Conservation (phyloP, 2,888 invertebrate genomes). For the Cinara cedri region DNA sequence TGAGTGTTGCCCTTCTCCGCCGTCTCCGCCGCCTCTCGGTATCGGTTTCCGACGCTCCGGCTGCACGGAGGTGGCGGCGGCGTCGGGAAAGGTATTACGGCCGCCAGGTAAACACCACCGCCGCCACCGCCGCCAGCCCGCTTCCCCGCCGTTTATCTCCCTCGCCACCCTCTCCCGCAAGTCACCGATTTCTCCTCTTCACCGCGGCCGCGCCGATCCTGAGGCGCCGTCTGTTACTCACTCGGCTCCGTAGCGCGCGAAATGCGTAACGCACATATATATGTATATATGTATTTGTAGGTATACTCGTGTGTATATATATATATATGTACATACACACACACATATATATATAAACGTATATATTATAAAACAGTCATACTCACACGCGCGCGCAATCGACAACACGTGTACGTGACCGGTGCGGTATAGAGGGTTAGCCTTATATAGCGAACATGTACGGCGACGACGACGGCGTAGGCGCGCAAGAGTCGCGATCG, state of each 20-base stretch:
- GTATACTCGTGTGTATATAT: not conserved
- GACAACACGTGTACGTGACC: constrained; percentile 46
- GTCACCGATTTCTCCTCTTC: no score
- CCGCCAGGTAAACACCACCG: constrained; percentile 49
- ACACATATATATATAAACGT: not conserved
- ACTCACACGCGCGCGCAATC: not conserved
- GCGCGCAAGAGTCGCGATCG: not conserved
- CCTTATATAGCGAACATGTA: not conserved
- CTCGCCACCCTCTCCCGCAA: not conserved
- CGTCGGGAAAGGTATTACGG: constrained; percentile 47
- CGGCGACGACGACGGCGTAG: not conserved
- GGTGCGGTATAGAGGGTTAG: not conserved
- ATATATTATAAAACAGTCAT: not conserved
- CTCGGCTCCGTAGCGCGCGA: not conserved
- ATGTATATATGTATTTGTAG: not conserved
- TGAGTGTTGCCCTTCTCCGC: not conserved
- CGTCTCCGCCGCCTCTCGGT: constrained; percentile 6
- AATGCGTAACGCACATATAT: constrained; percentile 8
- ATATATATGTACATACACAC: not conserved
- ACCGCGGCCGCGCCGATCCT: not conserved
- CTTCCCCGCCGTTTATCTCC: not conserved
- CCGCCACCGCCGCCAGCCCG: not conserved
- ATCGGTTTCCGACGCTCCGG: constrained; percentile 44
- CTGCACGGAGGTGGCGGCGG: constrained; percentile 6
- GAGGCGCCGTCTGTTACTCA: constrained; percentile 33